phyloP scores from a whole-genome alignment of 2,888 invertebrate genomes.

The Deilephila porcellus region DNA sequence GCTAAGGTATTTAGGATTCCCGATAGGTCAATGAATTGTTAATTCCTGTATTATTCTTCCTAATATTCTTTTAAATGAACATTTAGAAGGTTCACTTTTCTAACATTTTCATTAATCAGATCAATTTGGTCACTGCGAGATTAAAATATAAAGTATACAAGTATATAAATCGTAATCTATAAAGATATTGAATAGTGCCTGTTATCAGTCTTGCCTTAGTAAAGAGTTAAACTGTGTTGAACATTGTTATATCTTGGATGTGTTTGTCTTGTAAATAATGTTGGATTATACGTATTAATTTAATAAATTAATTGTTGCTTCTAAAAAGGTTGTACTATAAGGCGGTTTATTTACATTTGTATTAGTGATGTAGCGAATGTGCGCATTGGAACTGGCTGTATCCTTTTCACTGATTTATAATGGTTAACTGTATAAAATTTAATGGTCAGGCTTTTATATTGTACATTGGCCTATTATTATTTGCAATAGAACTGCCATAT shows the following conservation, averaged over 20 bases:
- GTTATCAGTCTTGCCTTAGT: conserved; percentile 66
- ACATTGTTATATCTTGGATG: conserved; percentile 22
- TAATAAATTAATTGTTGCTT: neutral
- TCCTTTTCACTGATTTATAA: neutral
- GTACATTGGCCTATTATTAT: too few relatives aligned
- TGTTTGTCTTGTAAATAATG: conserved; percentile 22
- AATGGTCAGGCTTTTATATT: too few relatives aligned
- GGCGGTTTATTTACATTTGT: neutral
- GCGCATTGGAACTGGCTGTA: neutral
- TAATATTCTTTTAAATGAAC: too few relatives aligned
- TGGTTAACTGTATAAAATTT: too few relatives aligned
- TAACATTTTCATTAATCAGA: neutral
- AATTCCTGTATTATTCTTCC: too few relatives aligned
- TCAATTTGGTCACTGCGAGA: neutral
- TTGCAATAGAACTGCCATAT: neutral
- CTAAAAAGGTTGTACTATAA: conserved; percentile 14
- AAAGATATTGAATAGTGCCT: conserved; percentile 51
- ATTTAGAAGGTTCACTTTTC: neutral
- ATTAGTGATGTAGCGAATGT: conserved; percentile 4
- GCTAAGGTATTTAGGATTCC: too few relatives aligned
- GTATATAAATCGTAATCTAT: conserved; percentile 25
- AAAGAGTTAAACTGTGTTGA: conserved; percentile 44
- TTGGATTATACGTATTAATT: conserved; percentile 15
- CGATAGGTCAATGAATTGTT: too few relatives aligned
- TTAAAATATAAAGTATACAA: neutral